phyloP scores from a whole-genome alignment of 2,888 invertebrate species.

The Cosmopolites sordidus region DNA sequence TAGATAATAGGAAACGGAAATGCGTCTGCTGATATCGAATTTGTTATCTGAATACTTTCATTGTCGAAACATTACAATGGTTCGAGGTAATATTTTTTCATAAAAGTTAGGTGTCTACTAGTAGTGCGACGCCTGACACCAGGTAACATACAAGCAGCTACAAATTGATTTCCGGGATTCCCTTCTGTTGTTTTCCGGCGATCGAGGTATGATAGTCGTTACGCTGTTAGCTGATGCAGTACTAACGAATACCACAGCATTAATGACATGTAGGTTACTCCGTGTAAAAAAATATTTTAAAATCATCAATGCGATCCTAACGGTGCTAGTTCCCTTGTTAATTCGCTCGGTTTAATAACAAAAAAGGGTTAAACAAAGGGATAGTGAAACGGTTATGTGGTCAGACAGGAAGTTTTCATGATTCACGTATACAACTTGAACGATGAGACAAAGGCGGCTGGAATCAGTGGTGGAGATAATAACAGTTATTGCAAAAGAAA shows the following conservation, averaged over 20 bases:
- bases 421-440: not conserved
- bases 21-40: not conserved
- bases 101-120: too few species aligned
- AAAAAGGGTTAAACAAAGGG: conserved; percentile 1
- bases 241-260: not conserved
- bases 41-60: too few species aligned
- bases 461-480: conserved; percentile 1
- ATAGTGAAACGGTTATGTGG: not conserved
- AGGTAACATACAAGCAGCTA: not conserved
- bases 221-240: conserved; percentile 1
- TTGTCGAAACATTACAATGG: too few species aligned
- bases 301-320: not conserved
- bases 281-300: not conserved
- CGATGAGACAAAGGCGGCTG: not conserved
- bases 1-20: conserved; percentile 20
- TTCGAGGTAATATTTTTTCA: too few species aligned
- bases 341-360: not conserved
- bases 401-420: not conserved
- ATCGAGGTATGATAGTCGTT: not conserved
- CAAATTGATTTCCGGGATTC: not conserved
- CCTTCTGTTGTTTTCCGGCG: not conserved
- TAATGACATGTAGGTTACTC: not conserved
- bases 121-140: too few species aligned
- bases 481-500: not conserved
- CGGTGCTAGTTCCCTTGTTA: not conserved